Conservation (phyloP, 2,113 vertebrate species). For the Salvelinus sp. region DNA sequence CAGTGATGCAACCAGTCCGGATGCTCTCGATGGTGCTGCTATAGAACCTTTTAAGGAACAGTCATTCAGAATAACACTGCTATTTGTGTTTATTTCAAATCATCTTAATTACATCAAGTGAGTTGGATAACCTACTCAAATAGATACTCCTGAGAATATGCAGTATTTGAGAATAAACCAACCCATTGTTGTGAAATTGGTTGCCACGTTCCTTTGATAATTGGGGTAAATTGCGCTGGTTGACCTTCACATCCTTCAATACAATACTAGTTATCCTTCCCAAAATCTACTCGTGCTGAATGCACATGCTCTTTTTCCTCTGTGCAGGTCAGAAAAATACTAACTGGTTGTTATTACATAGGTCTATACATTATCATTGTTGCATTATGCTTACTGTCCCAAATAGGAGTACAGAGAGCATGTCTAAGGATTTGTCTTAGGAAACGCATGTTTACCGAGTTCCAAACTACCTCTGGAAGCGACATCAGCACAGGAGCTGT, state of each 20-base stretch:
- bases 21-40: too few species aligned
- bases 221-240: conserved; percentile 29
- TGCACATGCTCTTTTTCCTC: not conserved
- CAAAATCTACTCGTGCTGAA: not conserved
- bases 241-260: conserved; percentile 20
- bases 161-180: not conserved
- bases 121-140: not conserved
- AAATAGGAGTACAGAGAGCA: too few species aligned
- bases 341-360: not conserved
- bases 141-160: not conserved
- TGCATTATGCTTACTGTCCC: not conserved
- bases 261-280: conserved; percentile 17
- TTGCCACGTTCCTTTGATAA: conserved; percentile 11
- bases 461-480: too few species aligned
- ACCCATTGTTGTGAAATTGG: conserved; percentile 3
- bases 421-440: too few species aligned
- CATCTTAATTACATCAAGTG: not conserved
- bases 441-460: too few species aligned
- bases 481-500: too few species aligned
- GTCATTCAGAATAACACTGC: not conserved
- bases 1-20: too few species aligned
- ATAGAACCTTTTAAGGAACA: too few species aligned
- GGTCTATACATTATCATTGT: not conserved
- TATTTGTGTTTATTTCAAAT: not conserved
- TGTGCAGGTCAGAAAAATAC: not conserved